A percentile compares a stretch with the other conserved stretches of the same genome.
These are phyloP conservation scores for Odontomyia ornata DNA, from an alignment of 2,888 invertebrate species.

Conservation along the genomic window DNA sequence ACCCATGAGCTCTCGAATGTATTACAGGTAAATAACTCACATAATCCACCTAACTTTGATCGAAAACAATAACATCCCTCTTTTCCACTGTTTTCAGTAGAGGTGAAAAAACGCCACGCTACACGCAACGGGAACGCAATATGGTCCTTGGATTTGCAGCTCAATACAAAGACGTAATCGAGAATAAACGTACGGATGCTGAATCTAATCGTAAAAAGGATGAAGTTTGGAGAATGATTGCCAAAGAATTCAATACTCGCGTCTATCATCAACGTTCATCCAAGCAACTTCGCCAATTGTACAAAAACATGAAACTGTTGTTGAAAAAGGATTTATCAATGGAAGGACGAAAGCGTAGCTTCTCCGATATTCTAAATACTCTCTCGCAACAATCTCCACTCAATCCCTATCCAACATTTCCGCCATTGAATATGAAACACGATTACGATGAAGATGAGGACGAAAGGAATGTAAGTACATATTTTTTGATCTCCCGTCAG, in stretches of 20 bases:
- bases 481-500: neutral
- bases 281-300: conserved; percentile 62
- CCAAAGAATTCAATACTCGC: conserved; percentile 62
- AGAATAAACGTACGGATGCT: conserved; percentile 63
- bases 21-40: neutral
- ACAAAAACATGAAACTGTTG: conserved; percentile 63
- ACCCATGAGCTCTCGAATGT: conserved; percentile 26
- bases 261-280: conserved; percentile 64
- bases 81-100: too few relatives aligned
- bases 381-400: conserved; percentile 60
- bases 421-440: conserved; percentile 51
- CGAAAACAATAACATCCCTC: too few relatives aligned
- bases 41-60: neutral
- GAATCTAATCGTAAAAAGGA: conserved; percentile 63
- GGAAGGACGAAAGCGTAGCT: conserved; percentile 51
- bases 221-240: conserved; percentile 63
- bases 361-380: conserved; percentile 62
- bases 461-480: conserved; percentile 53
- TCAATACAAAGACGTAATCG: conserved; percentile 62
- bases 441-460: conserved; percentile 60
- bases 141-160: conserved; percentile 63
- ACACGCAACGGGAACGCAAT: conserved; percentile 62
- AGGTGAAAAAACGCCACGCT: conserved; percentile 61
- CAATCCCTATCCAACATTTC: conserved; percentile 56
- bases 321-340: conserved; percentile 62